Percentiles rank a stretch among this genome's conserved stretches.
phyloP scores from a whole-genome alignment of 2,888 invertebrate species.

The Tryphoninae sp. region DNA sequence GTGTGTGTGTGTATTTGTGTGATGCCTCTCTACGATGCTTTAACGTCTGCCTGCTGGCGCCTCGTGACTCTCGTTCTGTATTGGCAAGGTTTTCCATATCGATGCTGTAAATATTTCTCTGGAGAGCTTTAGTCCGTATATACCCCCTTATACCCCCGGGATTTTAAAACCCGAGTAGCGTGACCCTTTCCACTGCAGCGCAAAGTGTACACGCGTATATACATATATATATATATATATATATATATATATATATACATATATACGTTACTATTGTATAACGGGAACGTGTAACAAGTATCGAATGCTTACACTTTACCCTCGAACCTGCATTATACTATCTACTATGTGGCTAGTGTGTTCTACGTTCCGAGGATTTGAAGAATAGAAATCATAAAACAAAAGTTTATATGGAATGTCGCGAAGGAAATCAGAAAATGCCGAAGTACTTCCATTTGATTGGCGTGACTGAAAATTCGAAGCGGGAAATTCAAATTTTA shows the following conservation, averaged over 20 bases:
- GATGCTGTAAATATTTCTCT: conserved; percentile 69
- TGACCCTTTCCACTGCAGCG: conserved; percentile 31
- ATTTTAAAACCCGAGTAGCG: conserved; percentile 56
- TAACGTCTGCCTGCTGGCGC: conserved; percentile 60
- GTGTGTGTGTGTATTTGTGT: conserved; percentile 1
- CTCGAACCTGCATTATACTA: conserved; percentile 21
- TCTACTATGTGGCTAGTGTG: conserved; percentile 10
- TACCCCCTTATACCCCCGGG: conserved; percentile 53
- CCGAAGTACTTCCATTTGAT: background rate
- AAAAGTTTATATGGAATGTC: background rate
- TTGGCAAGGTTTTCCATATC: conserved; percentile 62
- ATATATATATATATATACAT: conserved; percentile 2
- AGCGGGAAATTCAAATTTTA: background rate
- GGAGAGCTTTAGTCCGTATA: conserved; percentile 64
- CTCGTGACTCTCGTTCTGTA: conserved; percentile 61
- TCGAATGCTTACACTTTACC: conserved; percentile 54
- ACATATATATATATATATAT: background rate
- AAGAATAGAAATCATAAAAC: conserved; percentile 38
- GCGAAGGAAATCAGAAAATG: conserved; percentile 24
- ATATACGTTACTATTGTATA: conserved; percentile 23
- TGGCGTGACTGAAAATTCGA: too few species aligned
- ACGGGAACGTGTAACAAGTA: conserved; percentile 51
- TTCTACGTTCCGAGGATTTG: conserved; percentile 33
- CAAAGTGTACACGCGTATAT: background rate
- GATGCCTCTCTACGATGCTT: conserved; percentile 55